phyloP scores from a whole-genome alignment of 2,888 invertebrate genomes.

The Diplolepis rosae region DNA sequence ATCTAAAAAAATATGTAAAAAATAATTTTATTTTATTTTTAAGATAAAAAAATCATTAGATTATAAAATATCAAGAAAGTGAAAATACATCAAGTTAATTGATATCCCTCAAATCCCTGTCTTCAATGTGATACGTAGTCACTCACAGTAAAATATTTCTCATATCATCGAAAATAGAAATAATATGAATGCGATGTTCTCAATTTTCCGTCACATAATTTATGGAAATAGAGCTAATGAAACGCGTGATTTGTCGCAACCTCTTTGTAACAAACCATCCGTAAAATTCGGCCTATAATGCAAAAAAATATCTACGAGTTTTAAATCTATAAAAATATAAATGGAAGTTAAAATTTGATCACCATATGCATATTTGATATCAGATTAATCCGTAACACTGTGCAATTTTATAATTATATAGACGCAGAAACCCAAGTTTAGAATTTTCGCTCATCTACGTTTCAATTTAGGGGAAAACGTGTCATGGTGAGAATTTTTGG shows the following conservation, averaged over 20 bases:
- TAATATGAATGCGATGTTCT: not conserved
- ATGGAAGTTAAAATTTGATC: not conserved
- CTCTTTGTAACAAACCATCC: not conserved
- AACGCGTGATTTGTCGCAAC: not conserved
- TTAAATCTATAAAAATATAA: not conserved
- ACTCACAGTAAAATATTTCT: conserved; percentile 11
- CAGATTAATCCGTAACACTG: not conserved
- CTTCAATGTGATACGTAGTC: not conserved
- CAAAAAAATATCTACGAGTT: not conserved
- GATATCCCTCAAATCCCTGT: too few species aligned
- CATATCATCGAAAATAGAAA: conserved; percentile 17
- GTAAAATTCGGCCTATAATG: too few species aligned
- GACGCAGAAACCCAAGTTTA: too few species aligned
- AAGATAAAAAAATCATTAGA: too few species aligned
- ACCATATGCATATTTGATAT: not conserved
- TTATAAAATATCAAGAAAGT: too few species aligned
- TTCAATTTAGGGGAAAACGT: too few species aligned
- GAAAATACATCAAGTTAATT: too few species aligned
- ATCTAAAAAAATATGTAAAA: too few species aligned
- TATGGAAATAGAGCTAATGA: conserved; percentile 12
- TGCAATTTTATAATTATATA: conserved; percentile 1
- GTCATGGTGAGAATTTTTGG: too few species aligned
- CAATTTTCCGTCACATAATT: conserved; percentile 26
- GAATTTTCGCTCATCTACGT: too few species aligned
- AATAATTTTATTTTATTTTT: too few species aligned